Evolutionary conservation across 2,113 vertebrate species (phyloP).

Genomic region (Hyla sarda): DNA sequence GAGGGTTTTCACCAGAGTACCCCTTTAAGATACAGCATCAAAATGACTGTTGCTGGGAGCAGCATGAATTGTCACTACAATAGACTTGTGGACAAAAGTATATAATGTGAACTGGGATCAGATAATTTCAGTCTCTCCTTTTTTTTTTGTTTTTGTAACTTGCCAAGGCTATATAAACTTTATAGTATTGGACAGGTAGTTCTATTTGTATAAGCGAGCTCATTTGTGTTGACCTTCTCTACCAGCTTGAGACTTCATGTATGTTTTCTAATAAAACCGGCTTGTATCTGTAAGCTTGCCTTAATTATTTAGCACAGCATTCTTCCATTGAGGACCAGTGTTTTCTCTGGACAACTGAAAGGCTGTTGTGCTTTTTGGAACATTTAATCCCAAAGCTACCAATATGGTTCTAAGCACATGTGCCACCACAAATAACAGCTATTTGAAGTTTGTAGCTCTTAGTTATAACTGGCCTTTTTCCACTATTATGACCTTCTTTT

Average conservation of each 20-base stretch:
- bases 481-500: too few relatives aligned
- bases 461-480: too few relatives aligned
- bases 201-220: conserved; percentile 39
- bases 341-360: not conserved
- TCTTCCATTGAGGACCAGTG: not conserved
- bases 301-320: conserved; percentile 16
- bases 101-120: conserved; percentile 6
- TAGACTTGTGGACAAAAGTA: not conserved
- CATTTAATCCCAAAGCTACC: too few relatives aligned
- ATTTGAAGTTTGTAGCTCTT: too few relatives aligned
- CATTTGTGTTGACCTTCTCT: not conserved
- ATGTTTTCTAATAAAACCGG: conserved; percentile 43
- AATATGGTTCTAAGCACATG: not conserved
- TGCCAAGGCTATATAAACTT: not conserved
- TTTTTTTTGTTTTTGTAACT: not conserved
- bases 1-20: too few relatives aligned
- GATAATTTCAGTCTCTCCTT: not conserved
- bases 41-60: too few relatives aligned
- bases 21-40: not conserved
- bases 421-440: conserved; percentile 16
- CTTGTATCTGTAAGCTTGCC: conserved; percentile 53
- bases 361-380: not conserved
- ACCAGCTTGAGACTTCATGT: conserved; percentile 23
- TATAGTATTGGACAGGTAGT: conserved; percentile 4
- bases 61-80: not conserved